phyloP scores from a whole-genome alignment of 2,113 vertebrate genomes.

The Psophia crepitans region DNA sequence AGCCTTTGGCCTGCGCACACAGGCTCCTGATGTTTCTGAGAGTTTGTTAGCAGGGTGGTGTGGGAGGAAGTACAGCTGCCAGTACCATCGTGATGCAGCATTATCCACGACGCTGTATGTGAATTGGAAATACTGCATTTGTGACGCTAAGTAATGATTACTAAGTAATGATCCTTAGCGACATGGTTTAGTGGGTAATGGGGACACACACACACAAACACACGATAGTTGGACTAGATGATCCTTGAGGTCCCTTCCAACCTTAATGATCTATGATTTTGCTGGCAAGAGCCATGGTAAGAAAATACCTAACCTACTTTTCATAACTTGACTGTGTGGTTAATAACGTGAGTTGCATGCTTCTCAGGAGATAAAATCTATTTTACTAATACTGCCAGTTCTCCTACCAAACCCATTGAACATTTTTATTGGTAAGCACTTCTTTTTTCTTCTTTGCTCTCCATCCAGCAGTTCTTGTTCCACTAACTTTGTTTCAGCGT shows the following conservation, averaged over 20 bases:
- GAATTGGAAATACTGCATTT: background rate
- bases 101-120: accelerated
- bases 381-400: background rate
- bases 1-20: background rate
- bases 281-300: background rate
- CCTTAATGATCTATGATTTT: too few relatives aligned
- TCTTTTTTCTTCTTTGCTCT: background rate
- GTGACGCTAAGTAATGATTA: background rate
- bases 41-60: background rate
- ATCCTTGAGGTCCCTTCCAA: too few relatives aligned
- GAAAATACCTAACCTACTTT: background rate
- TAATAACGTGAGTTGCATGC: background rate
- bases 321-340: background rate
- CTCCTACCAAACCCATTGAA: background rate
- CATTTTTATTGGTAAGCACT: background rate
- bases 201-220: too few relatives aligned
- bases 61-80: background rate
- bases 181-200: too few relatives aligned
- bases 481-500: background rate
- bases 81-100: background rate
- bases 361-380: background rate
- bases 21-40: background rate
- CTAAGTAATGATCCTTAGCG: too few relatives aligned
- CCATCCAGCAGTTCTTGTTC: background rate
- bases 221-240: too few relatives aligned